phyloP scores from a whole-genome alignment of 1,140 invertebrate species.

The Magallana gigas region DNA sequence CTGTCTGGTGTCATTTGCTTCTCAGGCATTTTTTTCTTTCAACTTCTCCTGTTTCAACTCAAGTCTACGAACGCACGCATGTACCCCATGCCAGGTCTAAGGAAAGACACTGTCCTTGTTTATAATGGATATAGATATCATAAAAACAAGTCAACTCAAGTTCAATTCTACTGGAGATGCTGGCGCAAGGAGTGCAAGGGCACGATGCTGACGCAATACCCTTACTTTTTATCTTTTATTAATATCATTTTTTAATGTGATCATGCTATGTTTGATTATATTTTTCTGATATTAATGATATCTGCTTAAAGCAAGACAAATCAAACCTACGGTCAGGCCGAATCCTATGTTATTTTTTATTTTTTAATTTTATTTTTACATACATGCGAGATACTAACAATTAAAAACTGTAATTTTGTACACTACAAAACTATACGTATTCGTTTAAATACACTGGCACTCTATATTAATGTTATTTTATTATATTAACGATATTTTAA shows the following conservation, averaged over 20 bases:
- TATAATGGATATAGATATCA: constrained; percentile 33
- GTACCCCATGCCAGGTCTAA: not conserved
- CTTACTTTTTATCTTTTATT: not conserved
- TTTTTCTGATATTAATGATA: not conserved
- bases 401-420: not conserved
- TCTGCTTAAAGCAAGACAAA: not conserved
- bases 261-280: not conserved
- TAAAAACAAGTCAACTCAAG: not conserved
- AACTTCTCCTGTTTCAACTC: too few relatives aligned
- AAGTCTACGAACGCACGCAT: too few relatives aligned
- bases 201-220: not conserved
- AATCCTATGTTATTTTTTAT: too few relatives aligned
- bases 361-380: not conserved
- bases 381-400: not conserved
- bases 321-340: not conserved
- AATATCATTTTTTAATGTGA: too few relatives aligned
- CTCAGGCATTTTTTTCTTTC: too few relatives aligned
- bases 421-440: not conserved
- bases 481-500: too few relatives aligned
- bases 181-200: not conserved
- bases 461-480: too few relatives aligned
- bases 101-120: not conserved
- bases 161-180: constrained; percentile 7
- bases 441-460: too few relatives aligned
- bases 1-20: not conserved